Base-by-base conservation (phyloP, 92 coral and sea anemone genomes). In the Montipora capitata region DNA sequence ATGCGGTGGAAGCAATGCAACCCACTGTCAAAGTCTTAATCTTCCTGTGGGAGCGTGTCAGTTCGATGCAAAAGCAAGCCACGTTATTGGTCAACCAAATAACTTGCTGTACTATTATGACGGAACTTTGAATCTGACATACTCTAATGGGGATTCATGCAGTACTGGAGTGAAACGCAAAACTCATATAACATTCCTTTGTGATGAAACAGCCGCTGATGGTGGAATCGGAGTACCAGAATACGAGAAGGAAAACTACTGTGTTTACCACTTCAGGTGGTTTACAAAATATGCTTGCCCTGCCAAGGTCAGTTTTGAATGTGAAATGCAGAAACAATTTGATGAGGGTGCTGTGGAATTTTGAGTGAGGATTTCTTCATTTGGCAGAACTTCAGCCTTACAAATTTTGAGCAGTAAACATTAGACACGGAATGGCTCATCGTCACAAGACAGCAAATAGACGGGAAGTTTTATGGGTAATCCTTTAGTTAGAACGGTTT, bases 271-370 rank as follows among this genome's bases (percentile, higher is more conserved):
- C 89, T 98, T 98, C 62, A 81, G 84, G 63, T 98, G 99, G 99
- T 93, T 85, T 56, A 98, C 99, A 74, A 95, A 94, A 56, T 91
- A 90, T 66, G 99, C 98, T 51, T 98, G 99, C 54, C 99, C 98
- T 3, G 86, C 94, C 49, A 93, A 96, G 98, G 99, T 98, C 61
- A 81, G 92, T 77, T 5, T 14, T 18, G 10, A 8, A 44, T 7
- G 11, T 10, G 12, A 4, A 58, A 10, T 15, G 4, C 17, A 15
- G 17, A 13, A 9, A 11, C 14, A 7, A 10, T 3, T 15, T 7
- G 0, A 58, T 13, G 15, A 58, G 4, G 35, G 0, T 27, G 35
- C 35, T 27, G 35, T 27, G 35, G 35, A 27, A 27, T 27, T 27
- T 27, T 27, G n/a, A 10, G 62, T 56, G n/a, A 56, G 12, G 62